Evolutionary conservation across 1,140 invertebrate genomes (phyloP).

Genomic region (Camponotus pennsylvanicus): DNA sequence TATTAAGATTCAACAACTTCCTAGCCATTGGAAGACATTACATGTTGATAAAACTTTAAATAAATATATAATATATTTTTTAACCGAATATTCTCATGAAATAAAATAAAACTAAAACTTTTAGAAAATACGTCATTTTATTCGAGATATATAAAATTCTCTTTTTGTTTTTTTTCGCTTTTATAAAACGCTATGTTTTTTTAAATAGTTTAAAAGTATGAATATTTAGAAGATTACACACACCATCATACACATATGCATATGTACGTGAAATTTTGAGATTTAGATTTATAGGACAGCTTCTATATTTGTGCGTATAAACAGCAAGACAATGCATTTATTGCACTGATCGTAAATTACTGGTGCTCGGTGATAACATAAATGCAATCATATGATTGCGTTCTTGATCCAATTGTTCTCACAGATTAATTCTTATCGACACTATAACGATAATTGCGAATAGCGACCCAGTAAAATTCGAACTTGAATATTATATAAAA

Average conservation of each 20-base stretch:
- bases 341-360: conserved; percentile 61
- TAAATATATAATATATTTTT: background rate
- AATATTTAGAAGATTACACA: background rate
- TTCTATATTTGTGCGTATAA: background rate
- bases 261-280: background rate
- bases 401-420: conserved; percentile 58
- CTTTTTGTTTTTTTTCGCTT: background rate
- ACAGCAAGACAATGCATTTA: conserved; percentile 36
- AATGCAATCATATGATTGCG: conserved; percentile 63
- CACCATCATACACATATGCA: too few species aligned
- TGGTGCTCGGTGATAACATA: conserved; percentile 52
- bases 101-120: background rate
- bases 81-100: background rate
- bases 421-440: conserved; percentile 30
- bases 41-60: background rate
- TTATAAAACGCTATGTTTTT: background rate
- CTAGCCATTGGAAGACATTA: background rate
- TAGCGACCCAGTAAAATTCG: background rate
- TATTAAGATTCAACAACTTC: background rate
- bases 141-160: background rate
- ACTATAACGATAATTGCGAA: conserved; percentile 39
- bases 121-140: background rate
- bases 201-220: background rate
- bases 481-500: conserved; percentile 29
- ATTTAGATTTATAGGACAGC: conserved; percentile 31